A percentile compares a stretch with the other conserved stretches of the same genome.
Conservation (phyloP, 2,888 invertebrate genomes). For the Branchipolynoe longqiensis region DNA sequence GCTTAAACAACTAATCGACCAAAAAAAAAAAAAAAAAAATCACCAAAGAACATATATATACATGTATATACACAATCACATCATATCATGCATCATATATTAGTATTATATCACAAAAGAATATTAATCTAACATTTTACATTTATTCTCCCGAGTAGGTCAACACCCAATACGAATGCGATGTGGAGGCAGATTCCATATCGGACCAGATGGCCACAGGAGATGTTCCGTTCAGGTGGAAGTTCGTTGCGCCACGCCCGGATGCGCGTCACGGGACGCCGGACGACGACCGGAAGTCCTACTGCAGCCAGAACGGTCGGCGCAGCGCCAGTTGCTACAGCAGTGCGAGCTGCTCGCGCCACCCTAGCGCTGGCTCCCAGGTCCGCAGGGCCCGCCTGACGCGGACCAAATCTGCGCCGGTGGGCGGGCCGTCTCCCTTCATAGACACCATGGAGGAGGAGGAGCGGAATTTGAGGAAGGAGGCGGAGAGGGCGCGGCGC, state of each 20-base stretch:
- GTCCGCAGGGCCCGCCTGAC: neutral
- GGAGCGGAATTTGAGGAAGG: neutral
- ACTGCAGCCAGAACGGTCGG: neutral
- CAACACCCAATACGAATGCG: neutral
- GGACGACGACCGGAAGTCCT: slow-evolving; percentile 44
- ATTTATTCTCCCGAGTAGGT: no score
- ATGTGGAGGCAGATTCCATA: slow-evolving; percentile 7
- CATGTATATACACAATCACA: neutral
- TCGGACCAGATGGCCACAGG: neutral
- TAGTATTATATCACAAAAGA: neutral
- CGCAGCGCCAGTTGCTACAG: slow-evolving; percentile 33
- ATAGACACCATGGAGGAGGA: slow-evolving; percentile 22
- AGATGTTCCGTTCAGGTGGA: neutral
- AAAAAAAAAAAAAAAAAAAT: neutral
- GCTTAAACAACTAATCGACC: no score
- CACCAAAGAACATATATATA: neutral
- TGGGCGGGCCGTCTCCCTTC: slow-evolving; percentile 23
- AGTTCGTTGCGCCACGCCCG: neutral
- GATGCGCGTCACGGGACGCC: slow-evolving; percentile 25
- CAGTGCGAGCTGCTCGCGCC: slow-evolving; percentile 10
- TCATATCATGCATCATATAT: neutral
- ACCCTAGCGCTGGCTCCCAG: neutral
- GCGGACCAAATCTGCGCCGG: slow-evolving; percentile 32
- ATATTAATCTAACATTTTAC: no score
- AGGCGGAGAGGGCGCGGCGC: neutral